phyloP scores from a whole-genome alignment of 2,113 vertebrate genomes.

The Phyllostomus hastatus region DNA sequence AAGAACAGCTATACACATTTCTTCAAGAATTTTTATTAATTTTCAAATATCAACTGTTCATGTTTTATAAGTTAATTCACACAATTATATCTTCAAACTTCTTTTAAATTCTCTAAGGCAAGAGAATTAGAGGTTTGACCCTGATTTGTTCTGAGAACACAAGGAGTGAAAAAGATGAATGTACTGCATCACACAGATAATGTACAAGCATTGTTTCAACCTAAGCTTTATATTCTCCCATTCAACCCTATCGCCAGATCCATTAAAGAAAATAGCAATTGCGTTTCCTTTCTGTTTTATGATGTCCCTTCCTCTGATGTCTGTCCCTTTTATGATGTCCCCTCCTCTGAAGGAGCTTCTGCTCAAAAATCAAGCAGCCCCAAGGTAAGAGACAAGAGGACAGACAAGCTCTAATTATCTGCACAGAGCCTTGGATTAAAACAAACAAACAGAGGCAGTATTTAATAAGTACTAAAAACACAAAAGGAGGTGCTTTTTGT shows the following conservation, averaged over 20 bases:
- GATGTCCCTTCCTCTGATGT: background rate
- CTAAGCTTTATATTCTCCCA: background rate
- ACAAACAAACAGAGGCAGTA: background rate
- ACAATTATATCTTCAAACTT: conserved; percentile 3
- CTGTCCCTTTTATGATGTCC: background rate
- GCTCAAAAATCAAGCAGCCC: background rate
- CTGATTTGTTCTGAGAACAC: background rate
- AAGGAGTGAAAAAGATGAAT: background rate
- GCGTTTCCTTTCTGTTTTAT: background rate
- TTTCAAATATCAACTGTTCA: conserved; percentile 46
- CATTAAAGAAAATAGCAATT: background rate
- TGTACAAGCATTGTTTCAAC: background rate
- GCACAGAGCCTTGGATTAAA: background rate
- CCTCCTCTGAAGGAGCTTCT: background rate
- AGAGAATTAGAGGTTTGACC: background rate
- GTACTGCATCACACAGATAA: background rate
- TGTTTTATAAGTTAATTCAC: conserved; percentile 19
- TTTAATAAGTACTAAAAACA: background rate
- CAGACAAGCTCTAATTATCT: background rate
- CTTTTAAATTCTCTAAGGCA: background rate
- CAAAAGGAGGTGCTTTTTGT: background rate
- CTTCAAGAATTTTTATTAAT: conserved; percentile 54
- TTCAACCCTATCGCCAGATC: background rate
- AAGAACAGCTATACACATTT: background rate
- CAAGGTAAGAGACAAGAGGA: background rate